Evolutionary conservation across 2,113 vertebrate genomes (phyloP).

Genomic region (Epinephelus moara): DNA sequence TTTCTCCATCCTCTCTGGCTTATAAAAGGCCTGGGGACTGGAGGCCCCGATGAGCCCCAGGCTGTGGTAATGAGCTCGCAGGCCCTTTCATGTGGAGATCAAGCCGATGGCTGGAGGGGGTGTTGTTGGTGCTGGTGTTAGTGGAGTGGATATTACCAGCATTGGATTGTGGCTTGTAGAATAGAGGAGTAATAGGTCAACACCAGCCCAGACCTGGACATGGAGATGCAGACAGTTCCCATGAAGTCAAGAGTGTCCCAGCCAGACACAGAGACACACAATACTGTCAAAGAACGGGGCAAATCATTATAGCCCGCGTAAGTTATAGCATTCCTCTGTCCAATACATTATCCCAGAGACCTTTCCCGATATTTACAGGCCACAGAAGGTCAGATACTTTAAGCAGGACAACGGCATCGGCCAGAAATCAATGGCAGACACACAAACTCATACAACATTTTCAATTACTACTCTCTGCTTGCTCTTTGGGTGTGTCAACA

Average conservation of each 20-base stretch:
- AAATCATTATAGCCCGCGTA: conserved; percentile 53
- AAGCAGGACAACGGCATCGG: conserved; percentile 49
- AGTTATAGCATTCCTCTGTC: conserved; percentile 74
- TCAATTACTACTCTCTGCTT: conserved; percentile 28
- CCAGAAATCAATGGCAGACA: conserved; percentile 62
- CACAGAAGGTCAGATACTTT: conserved; percentile 69
- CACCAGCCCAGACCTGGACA: conserved; percentile 18
- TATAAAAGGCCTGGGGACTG: conserved; percentile 64
- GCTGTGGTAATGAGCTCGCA: conserved; percentile 77
- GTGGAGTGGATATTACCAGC: conserved; percentile 68
- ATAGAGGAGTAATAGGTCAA: conserved; percentile 52
- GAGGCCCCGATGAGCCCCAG: conserved; percentile 63
- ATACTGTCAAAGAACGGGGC: conserved; percentile 40
- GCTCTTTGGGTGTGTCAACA: conserved; percentile 55
- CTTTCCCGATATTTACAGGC: conserved; percentile 73
- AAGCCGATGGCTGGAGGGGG: conserved; percentile 56
- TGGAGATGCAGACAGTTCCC: conserved; percentile 65
- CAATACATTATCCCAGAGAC: conserved; percentile 63
- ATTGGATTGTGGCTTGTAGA: conserved; percentile 42
- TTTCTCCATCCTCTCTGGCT: conserved; percentile 68
- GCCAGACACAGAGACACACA: conserved; percentile 58
- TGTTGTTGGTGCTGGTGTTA: conserved; percentile 62
- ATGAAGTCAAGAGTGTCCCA: conserved; percentile 61
- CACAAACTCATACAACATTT: conserved; percentile 49
- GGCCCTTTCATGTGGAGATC: conserved; percentile 81